These are phyloP conservation scores for Penaeus monodon DNA, from an alignment of 2,888 invertebrate genomes.

Conservation along the genomic window DNA sequence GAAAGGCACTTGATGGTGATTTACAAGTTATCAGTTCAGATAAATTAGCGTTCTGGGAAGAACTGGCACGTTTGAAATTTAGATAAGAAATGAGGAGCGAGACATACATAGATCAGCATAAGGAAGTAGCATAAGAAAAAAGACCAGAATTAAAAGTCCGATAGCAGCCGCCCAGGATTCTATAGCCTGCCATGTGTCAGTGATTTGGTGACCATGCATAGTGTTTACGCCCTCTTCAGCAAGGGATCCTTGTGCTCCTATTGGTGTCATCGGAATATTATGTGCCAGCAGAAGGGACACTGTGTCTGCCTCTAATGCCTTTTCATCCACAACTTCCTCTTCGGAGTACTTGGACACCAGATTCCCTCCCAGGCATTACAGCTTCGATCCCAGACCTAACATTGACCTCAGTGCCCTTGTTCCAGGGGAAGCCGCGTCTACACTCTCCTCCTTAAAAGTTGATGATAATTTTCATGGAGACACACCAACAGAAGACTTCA, in stretches of 20 bases:
- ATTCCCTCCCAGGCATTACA: constrained; percentile 10
- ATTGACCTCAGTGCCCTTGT: not conserved
- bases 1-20: too few species aligned
- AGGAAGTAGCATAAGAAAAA: too few species aligned
- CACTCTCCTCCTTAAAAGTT: not conserved
- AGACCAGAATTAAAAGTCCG: too few species aligned
- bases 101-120: too few species aligned
- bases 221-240: not conserved
- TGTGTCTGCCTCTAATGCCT: not conserved
- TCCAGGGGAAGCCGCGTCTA: not conserved
- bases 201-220: not conserved
- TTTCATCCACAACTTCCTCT: not conserved
- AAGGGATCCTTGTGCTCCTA: not conserved
- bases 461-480: too few species aligned
- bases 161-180: too few species aligned
- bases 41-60: too few species aligned
- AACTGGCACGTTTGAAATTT: too few species aligned
- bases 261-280: not conserved
- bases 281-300: too few species aligned
- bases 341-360: not conserved
- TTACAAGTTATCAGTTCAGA: too few species aligned
- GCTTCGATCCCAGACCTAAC: constrained; percentile 10
- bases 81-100: too few species aligned
- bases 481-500: too few species aligned
- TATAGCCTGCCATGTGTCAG: not conserved